phyloP scores from a whole-genome alignment of 1,140 invertebrate species.

The Megalonaias nervosa region DNA sequence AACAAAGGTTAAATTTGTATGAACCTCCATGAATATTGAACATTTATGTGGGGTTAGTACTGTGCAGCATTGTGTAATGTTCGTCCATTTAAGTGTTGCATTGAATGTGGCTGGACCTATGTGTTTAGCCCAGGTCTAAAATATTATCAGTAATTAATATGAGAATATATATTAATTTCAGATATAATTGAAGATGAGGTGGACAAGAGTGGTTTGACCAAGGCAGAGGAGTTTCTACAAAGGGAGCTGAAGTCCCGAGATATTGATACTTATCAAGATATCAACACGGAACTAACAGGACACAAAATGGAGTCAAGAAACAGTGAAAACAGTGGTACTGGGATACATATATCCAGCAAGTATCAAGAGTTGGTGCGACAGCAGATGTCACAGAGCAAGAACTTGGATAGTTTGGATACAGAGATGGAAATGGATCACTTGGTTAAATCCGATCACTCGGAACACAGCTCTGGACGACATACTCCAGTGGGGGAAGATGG shows the following conservation, averaged over 20 bases:
- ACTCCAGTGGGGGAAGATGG: conserved; percentile 53
- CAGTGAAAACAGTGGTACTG: background rate
- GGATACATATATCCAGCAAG: conserved; percentile 23
- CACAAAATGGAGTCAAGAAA: conserved; percentile 16
- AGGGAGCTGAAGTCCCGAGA: background rate
- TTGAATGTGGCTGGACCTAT: too few relatives aligned
- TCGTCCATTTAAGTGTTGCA: too few relatives aligned
- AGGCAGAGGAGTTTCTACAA: conserved; percentile 28
- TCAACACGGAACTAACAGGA: conserved; percentile 2
- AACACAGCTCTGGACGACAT: conserved; percentile 30
- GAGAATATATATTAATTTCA: conserved; percentile 10
- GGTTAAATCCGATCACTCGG: conserved; percentile 7
- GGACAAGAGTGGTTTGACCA: conserved; percentile 8
- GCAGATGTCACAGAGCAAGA: conserved; percentile 21
- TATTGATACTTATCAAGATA: background rate
- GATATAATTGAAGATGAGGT: conserved; percentile 35
- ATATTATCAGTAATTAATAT: too few relatives aligned
- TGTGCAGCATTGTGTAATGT: too few relatives aligned
- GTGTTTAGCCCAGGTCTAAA: too few relatives aligned
- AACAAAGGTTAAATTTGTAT: too few relatives aligned
- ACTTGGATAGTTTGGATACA: conserved; percentile 5
- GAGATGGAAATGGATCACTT: conserved; percentile 3
- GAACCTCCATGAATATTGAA: too few relatives aligned
- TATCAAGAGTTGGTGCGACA: conserved; percentile 26
- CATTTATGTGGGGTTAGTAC: too few relatives aligned